Evolutionary conservation across 2,888 invertebrate genomes (phyloP).

Genomic region (Alcis repandata): DNA sequence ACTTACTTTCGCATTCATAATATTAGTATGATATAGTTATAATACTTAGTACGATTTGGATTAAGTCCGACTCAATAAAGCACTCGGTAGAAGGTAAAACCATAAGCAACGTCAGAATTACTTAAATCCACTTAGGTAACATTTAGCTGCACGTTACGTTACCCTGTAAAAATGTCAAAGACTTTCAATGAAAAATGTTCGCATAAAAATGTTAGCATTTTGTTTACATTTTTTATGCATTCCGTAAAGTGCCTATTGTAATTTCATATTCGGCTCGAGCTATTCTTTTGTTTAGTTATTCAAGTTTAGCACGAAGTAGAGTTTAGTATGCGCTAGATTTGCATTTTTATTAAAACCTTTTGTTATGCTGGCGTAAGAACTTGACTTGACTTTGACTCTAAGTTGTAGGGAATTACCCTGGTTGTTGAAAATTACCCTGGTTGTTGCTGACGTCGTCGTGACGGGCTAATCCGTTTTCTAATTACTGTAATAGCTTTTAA

Average conservation of each 20-base stretch:
- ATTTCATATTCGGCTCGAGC: constrained; percentile 10
- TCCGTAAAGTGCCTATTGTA: background rate
- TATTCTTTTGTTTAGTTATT: constrained; percentile 12
- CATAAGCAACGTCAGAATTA: too few species aligned
- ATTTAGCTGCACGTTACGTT: too few species aligned
- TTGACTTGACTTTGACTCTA: too few species aligned
- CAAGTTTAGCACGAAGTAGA: constrained; percentile 11
- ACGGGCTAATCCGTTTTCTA: background rate
- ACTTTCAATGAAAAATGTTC: too few species aligned
- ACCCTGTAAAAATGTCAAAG: too few species aligned
- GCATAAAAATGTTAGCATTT: background rate
- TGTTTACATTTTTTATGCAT: background rate
- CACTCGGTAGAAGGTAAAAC: too few species aligned
- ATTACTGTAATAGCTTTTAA: too few species aligned
- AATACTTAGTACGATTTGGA: too few species aligned
- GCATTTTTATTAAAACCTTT: constrained; percentile 29
- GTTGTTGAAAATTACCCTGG: background rate
- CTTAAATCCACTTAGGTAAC: too few species aligned
- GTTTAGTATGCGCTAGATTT: constrained; percentile 14
- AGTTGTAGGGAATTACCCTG: background rate
- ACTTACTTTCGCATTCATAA: too few species aligned
- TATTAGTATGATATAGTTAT: too few species aligned
- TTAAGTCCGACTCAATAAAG: too few species aligned
- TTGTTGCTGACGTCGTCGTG: background rate
- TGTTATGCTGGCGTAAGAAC: constrained; percentile 11